Percentiles rank a stretch among this genome's conserved stretches.
Conservation (phyloP, 2,113 vertebrate species). For the Scomber japonicus region DNA sequence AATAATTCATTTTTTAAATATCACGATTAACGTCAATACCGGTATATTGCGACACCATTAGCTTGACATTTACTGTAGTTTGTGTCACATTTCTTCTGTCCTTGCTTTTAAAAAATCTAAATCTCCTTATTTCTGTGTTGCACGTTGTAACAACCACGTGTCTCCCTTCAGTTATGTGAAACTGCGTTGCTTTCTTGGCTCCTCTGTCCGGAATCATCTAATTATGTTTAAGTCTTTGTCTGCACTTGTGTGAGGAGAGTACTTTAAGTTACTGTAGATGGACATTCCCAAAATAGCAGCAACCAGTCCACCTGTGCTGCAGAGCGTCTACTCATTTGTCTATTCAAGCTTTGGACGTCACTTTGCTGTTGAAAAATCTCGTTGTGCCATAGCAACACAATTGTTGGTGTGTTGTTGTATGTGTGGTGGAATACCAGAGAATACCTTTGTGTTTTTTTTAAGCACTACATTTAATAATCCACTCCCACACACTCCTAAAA, state of each 20-base stretch:
- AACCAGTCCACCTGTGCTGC: neutral
- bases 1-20: no score
- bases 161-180: neutral
- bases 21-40: no score
- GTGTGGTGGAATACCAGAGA: neutral
- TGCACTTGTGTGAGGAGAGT: neutral
- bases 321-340: neutral
- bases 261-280: constrained; percentile 9
- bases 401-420: neutral
- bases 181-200: neutral
- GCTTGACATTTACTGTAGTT: no score
- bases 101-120: neutral
- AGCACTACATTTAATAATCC: neutral
- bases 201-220: constrained; percentile 26
- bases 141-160: neutral
- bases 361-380: neutral
- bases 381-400: neutral
- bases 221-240: constrained; percentile 36
- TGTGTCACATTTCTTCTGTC: no score
- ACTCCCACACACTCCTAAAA: neutral
- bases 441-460: neutral
- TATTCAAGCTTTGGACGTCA: neutral
- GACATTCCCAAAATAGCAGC: constrained; percentile 30
- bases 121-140: neutral
- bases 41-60: no score